Base-by-base conservation (phyloP, 2,113 vertebrate genomes). In the Corythoichthys intestinalis region DNA sequence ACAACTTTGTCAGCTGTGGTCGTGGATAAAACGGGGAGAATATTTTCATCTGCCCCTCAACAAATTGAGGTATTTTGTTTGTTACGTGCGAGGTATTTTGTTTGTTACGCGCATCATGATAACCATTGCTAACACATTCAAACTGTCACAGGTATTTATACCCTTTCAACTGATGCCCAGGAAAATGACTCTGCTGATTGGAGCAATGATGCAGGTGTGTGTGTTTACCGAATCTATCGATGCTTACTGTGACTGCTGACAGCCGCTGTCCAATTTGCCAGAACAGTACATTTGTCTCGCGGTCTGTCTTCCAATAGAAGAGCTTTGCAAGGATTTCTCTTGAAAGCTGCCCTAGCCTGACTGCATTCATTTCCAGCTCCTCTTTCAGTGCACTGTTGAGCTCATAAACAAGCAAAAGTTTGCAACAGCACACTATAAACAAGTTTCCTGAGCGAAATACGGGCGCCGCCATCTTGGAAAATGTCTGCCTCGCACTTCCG, bases 151-250 rank as follows among this genome's bases (percentile, higher is more conserved):
- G 97, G 97, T 99, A 7, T 99, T 98, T 81, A 94, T 95, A 2
- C 96, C 94, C 0, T 99, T 99, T 87, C 91, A 92, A 66, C 76
- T 99, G 38, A 90, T 95, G 41, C 96, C 96, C 34, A 92, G 93
- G 77, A 95, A 93, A 82, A 91, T 97, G 65, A 96, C 94, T 0
- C 81, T 99, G 44, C 92, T 99, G 60, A 92, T 94, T 20, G 96
- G 97, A 47, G 96, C 95, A 13, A 87, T 86, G 76, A 94, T 96
- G 92, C 97, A 99, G 94, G 97, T 99, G 77, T 73, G 79, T 79
- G 10, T 69, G 8, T n/a, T n/a, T n/a, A n/a, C n/a, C n/a, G n/a
- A n/a, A n/a, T n/a, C n/a, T 13, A 65, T 28, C 47, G 66, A 53
- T n/a, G 37, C 53, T 56, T 39, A 8, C 50, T 17, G 41, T 65